Evolutionary conservation across 2,113 vertebrate species (phyloP).

Genomic region (Smithornis capensis): DNA sequence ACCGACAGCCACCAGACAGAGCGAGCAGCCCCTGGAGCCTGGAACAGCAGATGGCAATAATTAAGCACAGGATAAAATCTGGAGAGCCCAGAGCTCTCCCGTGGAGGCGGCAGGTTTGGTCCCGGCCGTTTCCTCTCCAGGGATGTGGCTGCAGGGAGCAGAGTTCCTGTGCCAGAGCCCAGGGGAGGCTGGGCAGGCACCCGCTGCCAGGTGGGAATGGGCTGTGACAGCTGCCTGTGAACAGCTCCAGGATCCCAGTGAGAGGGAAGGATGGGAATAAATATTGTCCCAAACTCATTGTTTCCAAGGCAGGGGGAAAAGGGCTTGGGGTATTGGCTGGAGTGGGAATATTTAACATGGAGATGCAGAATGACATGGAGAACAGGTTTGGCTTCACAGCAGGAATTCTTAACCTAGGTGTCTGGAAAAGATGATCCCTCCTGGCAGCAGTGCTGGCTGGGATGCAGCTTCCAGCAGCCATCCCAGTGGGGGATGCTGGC

Average conservation of each 20-base stretch:
- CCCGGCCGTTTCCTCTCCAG: background rate
- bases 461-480: background rate
- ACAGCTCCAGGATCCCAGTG: background rate
- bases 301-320: background rate
- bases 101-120: background rate
- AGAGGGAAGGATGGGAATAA: background rate
- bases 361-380: fast-evolving
- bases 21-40: background rate
- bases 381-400: fast-evolving
- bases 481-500: fast-evolving
- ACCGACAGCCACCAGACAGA: background rate
- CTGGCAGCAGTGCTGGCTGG: background rate
- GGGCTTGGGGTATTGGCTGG: background rate
- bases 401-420: background rate
- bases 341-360: fast-evolving
- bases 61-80: background rate
- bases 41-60: conserved; percentile 35
- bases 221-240: background rate
- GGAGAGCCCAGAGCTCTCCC: background rate
- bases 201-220: background rate
- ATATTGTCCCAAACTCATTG: fast-evolving
- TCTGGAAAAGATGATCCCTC: background rate
- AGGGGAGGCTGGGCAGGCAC: background rate
- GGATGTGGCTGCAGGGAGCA: background rate
- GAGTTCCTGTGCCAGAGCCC: background rate